phyloP scores from a whole-genome alignment of 1,140 invertebrate species.

The Microvelia longipes region DNA sequence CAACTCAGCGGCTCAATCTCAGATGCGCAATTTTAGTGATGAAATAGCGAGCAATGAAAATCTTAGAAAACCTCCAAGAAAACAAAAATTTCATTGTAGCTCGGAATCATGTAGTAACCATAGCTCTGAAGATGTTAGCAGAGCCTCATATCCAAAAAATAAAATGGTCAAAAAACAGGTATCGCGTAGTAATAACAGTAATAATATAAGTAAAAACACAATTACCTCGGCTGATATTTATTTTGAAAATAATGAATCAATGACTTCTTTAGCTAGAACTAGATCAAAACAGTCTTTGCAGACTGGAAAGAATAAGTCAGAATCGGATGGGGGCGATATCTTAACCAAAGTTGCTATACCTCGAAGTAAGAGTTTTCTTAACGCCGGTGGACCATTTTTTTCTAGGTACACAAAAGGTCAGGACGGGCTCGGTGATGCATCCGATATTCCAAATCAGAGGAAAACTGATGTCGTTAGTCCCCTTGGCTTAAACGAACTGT shows the following conservation, averaged over 20 bases:
- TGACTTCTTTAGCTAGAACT: neutral
- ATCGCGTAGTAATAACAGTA: neutral
- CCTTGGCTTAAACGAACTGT: conserved; percentile 64
- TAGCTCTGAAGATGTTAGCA: neutral
- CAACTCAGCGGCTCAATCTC: neutral
- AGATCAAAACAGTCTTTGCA: neutral
- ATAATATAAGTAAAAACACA: neutral
- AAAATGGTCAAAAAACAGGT: neutral
- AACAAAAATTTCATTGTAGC: neutral
- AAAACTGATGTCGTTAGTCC: conserved; percentile 29
- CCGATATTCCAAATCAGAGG: conserved; percentile 1
- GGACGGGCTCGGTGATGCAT: neutral
- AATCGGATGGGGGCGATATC: conserved; percentile 42
- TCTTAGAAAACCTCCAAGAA: neutral
- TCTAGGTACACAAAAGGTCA: conserved; percentile 33
- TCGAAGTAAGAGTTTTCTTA: conserved; percentile 63
- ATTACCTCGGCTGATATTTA: neutral
- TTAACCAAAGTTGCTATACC: conserved; percentile 69
- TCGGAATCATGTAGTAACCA: neutral
- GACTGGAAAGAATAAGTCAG: neutral
- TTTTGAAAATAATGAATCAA: neutral
- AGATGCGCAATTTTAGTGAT: neutral
- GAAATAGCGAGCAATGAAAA: neutral
- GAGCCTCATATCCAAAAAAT: neutral
- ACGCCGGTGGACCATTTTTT: conserved; percentile 38